These are phyloP conservation scores for Lota lota DNA, from an alignment of 2,113 vertebrate species.

Conservation along the genomic window DNA sequence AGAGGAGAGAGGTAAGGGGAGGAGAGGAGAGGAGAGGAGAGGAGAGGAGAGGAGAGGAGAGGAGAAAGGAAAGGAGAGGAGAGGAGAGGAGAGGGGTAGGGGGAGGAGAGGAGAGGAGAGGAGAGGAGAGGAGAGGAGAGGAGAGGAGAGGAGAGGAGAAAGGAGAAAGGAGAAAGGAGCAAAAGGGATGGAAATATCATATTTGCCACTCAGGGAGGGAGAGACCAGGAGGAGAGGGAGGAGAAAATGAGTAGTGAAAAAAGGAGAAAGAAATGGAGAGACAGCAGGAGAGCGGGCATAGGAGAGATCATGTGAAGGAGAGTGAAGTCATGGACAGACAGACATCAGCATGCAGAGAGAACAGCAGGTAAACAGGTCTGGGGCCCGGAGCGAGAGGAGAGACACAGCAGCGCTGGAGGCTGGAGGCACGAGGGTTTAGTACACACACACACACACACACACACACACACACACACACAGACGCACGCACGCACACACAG, in stretches of 20 bases:
- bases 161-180: background rate
- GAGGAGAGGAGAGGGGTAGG: background rate
- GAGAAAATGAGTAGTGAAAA: background rate
- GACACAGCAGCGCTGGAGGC: conserved; percentile 61
- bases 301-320: conserved; percentile 35
- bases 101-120: background rate
- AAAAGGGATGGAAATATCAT: no score
- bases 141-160: background rate
- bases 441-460: conserved; percentile 13
- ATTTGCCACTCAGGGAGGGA: no score
- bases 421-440: conserved; percentile 52
- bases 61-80: background rate
- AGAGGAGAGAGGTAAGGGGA: background rate
- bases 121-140: background rate
- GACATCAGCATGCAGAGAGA: conserved; percentile 27
- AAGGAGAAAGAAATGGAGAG: background rate
- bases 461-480: conserved; percentile 11
- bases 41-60: background rate
- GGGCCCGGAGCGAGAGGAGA: conserved; percentile 56
- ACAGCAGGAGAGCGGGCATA: background rate
- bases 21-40: background rate
- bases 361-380: conserved; percentile 14
- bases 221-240: background rate
- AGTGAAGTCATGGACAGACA: conserved; percentile 32
- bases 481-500: conserved; percentile 9